Conservation (phyloP, 2,888 invertebrate species). For the Venusia cambrica region DNA sequence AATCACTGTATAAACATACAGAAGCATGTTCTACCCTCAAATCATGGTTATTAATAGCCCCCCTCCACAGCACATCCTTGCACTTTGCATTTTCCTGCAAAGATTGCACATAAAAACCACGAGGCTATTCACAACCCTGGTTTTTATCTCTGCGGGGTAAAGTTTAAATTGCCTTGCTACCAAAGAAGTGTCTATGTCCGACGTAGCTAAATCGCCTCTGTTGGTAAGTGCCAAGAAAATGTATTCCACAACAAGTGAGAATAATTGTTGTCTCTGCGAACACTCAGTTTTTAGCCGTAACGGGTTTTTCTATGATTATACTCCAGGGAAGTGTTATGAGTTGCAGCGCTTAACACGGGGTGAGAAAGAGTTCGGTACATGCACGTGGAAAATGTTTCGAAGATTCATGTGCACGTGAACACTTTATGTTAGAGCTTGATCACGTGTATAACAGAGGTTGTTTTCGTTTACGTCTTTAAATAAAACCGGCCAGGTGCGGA, state of each 20-base stretch:
- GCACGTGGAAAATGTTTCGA: no score
- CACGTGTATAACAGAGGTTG: no score
- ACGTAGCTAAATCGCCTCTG: slow-evolving; percentile 73
- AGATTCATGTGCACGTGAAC: no score
- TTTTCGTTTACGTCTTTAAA: no score
- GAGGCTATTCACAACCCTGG: slow-evolving; percentile 29
- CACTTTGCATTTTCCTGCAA: slow-evolving; percentile 59
- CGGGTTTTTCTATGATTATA: slow-evolving; percentile 35
- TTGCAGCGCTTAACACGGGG: no score
- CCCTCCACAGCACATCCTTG: slow-evolving; percentile 53
- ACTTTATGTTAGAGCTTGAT: no score
- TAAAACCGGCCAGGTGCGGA: no score
- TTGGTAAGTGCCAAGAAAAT: slow-evolving; percentile 70
- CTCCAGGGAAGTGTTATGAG: slow-evolving; percentile 1
- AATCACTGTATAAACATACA: no score
- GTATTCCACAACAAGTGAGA: slow-evolving; percentile 74
- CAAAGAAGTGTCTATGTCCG: slow-evolving; percentile 41
- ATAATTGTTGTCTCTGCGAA: slow-evolving; percentile 63
- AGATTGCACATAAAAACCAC: slow-evolving; percentile 46
- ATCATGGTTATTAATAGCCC: slow-evolving; percentile 45
- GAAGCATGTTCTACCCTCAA: slow-evolving; percentile 8
- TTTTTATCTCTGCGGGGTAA: slow-evolving; percentile 43
- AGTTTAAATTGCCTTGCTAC: slow-evolving; percentile 51
- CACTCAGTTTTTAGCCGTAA: slow-evolving; percentile 52
- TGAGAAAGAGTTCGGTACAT: no score